Evolutionary conservation across 2,888 invertebrate genomes (phyloP), one percentile per base, ranked within the genome.

Genomic region (Ethmia dodecea): DNA sequence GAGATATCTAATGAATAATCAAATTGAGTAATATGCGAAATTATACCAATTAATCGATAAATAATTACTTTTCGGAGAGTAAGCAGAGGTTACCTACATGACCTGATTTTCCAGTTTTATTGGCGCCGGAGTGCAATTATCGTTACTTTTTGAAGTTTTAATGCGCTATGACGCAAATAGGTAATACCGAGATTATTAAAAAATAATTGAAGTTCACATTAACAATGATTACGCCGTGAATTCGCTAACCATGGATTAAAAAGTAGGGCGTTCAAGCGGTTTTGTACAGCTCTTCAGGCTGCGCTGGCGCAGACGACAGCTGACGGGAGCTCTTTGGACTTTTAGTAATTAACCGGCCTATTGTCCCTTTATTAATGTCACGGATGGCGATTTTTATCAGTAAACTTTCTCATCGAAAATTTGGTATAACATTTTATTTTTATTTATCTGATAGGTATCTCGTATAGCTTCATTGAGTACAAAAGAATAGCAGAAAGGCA

Each of bases 281-380:
- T 49, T 52, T 53, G 49, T 58, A 51, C 42, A 47, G 46, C 45
- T 70, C 57, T 69, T 68, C 59, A 67, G 60, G 55, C 61, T 65
- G 71, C 76, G 69, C 71, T 43, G 54, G 68, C 71, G 71, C 74
- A 66, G 55, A 49, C 75, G 78, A 67, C 81, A 80, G 80, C 80
- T 80, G 80, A 76, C 72, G 62, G 46, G 41, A 29, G 47, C 45
- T 43, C 39, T 45, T 48, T 49, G 35, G 48, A 48, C 52, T 52
- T 58, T 60, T 63, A 61, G 57, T 61, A 64, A 72, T 67, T 62
- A 65, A 56, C 48, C 37, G 36, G 31, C 40, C 46, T 35, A 52
- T 57, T 45, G 44, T 52, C 28, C 29, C 39, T 35, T 37, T 38
- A 50, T 29, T 40, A 43, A 24, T 14, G 27, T 42, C 47, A 38